A percentile compares a stretch with the other conserved stretches of the same genome.
Evolutionary conservation across 2,113 vertebrate genomes (phyloP).

Genomic region (Neogale vison): DNA sequence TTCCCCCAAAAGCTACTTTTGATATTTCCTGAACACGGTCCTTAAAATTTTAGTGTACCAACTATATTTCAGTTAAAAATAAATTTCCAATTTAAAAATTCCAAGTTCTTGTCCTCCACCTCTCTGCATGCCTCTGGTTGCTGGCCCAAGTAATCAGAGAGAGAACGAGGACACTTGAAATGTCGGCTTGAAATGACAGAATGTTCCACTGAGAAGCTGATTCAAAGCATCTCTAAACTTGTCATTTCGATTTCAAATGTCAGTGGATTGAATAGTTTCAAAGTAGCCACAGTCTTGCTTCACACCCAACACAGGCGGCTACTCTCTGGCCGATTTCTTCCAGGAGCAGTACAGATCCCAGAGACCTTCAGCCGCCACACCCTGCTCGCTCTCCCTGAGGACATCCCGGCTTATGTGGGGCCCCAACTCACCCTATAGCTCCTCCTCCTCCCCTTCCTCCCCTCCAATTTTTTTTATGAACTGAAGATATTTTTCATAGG

Average conservation of each 20-base stretch:
- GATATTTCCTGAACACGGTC: background rate
- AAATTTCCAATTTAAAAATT: background rate
- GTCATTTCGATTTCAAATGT: background rate
- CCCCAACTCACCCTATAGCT: background rate
- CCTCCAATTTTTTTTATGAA: too few relatives aligned
- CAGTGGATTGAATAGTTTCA: background rate
- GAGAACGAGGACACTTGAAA: background rate
- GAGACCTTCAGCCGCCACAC: rapidly evolving
- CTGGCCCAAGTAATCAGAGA: background rate
- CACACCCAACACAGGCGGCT: too few relatives aligned
- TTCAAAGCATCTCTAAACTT: background rate
- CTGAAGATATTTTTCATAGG: too few relatives aligned
- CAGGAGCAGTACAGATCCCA: too few relatives aligned
- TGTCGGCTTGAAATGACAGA: background rate
- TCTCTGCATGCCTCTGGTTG: rapidly evolving
- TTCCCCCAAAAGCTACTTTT: background rate
- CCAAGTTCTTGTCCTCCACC: background rate
- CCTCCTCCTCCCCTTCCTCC: too few relatives aligned
- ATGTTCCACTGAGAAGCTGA: background rate
- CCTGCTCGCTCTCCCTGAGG: background rate
- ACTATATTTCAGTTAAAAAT: background rate
- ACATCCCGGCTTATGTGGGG: background rate
- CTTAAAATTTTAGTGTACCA: background rate
- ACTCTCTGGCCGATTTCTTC: background rate
- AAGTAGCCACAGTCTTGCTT: background rate